phyloP scores from a whole-genome alignment of 2,113 vertebrate genomes.

The Taurulus bubalis region DNA sequence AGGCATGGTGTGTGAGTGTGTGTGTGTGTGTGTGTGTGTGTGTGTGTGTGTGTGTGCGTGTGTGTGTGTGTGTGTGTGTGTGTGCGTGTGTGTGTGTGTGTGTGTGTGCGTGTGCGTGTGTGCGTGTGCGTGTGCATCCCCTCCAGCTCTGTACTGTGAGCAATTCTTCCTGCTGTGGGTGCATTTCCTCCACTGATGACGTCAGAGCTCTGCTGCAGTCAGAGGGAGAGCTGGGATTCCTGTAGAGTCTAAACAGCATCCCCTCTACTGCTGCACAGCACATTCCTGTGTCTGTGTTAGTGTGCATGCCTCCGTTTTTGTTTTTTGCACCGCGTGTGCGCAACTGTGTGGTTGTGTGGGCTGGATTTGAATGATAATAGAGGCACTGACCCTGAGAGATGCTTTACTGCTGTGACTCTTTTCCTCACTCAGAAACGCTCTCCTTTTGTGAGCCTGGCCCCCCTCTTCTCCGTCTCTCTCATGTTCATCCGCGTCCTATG shows the following conservation, averaged over 20 bases:
- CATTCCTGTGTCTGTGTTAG: conserved; percentile 33
- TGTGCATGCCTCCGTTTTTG: background rate
- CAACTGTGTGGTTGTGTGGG: background rate
- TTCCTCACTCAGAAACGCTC: conserved; percentile 48
- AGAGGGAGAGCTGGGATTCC: conserved; percentile 58
- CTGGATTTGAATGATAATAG: conserved; percentile 76
- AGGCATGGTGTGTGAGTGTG: conserved; percentile 11
- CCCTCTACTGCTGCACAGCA: conserved; percentile 45
- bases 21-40: background rate
- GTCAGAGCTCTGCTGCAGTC: conserved; percentile 67
- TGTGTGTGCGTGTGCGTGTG: background rate
- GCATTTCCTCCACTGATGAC: conserved; percentile 61
- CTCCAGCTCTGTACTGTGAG: conserved; percentile 39
- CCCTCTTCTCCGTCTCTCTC: conserved; percentile 41
- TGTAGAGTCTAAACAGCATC: conserved; percentile 41
- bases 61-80: background rate
- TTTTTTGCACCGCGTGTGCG: background rate
- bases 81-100: background rate
- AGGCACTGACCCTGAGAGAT: conserved; percentile 72
- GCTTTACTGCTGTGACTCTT: conserved; percentile 61
- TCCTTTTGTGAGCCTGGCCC: conserved; percentile 36
- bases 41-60: background rate
- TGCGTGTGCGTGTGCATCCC: conserved; percentile 26
- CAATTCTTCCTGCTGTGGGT: conserved; percentile 59
- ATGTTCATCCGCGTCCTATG: conserved; percentile 61